Percentiles rank a stretch among this genome's conserved stretches.
Evolutionary conservation across 53 echinoderm and acorn worm genomes (phyloP).

Genomic region (Pentamera pediparva): DNA sequence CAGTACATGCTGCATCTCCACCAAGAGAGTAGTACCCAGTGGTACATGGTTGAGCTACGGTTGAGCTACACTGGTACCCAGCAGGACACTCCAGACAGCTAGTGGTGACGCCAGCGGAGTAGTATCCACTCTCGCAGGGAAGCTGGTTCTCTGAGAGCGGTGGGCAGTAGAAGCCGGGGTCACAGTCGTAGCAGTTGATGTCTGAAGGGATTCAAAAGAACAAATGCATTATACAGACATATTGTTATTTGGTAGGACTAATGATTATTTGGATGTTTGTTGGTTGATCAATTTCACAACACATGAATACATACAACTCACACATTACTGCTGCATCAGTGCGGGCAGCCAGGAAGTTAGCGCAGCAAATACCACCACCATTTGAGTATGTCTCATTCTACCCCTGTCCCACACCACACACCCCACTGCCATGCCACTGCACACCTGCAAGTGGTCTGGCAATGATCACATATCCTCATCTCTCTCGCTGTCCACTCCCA

Average conservation of each 20-base stretch:
- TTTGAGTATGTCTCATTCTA: too few relatives aligned
- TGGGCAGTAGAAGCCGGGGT: constrained; percentile 72
- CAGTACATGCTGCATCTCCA: constrained; percentile 51
- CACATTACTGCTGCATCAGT: too few relatives aligned
- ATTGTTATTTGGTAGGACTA: background rate
- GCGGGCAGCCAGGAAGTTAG: too few relatives aligned
- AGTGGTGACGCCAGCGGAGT: constrained; percentile 48
- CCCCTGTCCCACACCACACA: too few relatives aligned
- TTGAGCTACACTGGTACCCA: constrained; percentile 70
- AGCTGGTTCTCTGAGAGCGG: constrained; percentile 35
- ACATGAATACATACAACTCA: too few relatives aligned
- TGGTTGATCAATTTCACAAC: too few relatives aligned
- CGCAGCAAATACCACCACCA: too few relatives aligned
- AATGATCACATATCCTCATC: too few relatives aligned
- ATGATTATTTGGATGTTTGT: too few relatives aligned
- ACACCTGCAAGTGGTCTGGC: too few relatives aligned
- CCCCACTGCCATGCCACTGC: too few relatives aligned
- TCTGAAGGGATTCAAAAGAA: constrained; percentile 23
- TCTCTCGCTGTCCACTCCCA: too few relatives aligned
- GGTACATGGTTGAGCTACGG: constrained; percentile 43
- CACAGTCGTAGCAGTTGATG: constrained; percentile 69
- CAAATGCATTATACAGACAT: background rate
- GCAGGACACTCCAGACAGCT: constrained; percentile 69
- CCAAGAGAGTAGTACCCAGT: constrained; percentile 73
- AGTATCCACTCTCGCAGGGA: constrained; percentile 66